A percentile compares a stretch with the other conserved stretches of the same genome.
phyloP scores from a whole-genome alignment of 2,113 vertebrate genomes.

The Hippotragus niger region DNA sequence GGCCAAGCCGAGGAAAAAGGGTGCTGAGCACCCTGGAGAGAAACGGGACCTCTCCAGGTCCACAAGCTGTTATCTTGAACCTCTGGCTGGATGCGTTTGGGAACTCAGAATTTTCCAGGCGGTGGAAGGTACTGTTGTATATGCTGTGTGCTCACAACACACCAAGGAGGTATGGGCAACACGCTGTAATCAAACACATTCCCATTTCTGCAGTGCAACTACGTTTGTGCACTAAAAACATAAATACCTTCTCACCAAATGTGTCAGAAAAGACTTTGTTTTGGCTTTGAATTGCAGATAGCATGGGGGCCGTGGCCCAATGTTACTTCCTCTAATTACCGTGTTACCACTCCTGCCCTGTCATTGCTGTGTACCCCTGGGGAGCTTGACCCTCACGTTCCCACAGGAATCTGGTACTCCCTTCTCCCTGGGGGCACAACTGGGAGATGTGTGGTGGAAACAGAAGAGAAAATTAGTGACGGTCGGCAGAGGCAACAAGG shows the following conservation, averaged over 20 bases:
- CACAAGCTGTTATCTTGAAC: neutral
- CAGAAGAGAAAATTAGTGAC: neutral
- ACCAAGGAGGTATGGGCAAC: rapidly evolving
- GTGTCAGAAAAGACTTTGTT: neutral
- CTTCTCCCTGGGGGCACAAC: neutral
- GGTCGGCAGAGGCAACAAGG: rapidly evolving
- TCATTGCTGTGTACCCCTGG: no score
- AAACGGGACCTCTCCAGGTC: neutral
- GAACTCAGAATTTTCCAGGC: neutral
- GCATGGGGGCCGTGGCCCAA: neutral
- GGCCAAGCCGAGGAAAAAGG: neutral
- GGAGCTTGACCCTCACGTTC: neutral
- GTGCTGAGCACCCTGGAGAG: neutral
- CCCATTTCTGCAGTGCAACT: neutral
- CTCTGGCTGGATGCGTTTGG: rapidly evolving
- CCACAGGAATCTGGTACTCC: neutral
- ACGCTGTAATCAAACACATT: rapidly evolving
- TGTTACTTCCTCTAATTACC: neutral
- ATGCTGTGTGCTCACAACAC: no score
- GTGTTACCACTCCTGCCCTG: neutral
- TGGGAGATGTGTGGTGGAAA: neutral
- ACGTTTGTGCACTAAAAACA: neutral
- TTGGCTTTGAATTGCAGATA: neutral
- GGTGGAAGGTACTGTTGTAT: neutral
- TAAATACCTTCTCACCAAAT: neutral